These are phyloP conservation scores for Gorsachius goisagi DNA, from an alignment of 2,113 vertebrate species.

Conservation along the genomic window DNA sequence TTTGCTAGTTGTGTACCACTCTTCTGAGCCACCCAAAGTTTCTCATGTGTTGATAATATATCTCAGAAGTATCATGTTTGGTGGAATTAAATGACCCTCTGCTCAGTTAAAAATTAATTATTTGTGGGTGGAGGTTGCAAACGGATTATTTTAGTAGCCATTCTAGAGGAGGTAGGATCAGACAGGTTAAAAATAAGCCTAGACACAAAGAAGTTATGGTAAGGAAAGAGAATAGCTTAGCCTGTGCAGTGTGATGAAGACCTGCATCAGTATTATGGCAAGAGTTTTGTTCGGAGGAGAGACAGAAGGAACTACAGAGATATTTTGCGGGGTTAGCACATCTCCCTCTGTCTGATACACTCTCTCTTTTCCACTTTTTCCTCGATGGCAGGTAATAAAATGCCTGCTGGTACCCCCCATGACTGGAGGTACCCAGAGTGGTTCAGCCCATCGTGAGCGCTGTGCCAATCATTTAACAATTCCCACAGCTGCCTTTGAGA, in stretches of 20 bases:
- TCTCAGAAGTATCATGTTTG: background rate
- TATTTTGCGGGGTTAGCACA: conserved; percentile 4
- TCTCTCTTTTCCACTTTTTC: background rate
- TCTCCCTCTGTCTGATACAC: background rate
- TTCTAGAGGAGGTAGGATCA: background rate
- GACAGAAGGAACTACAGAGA: conserved; percentile 15
- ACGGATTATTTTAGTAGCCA: background rate
- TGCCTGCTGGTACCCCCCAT: conserved; percentile 54
- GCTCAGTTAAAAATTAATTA: background rate
- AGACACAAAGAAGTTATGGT: background rate
- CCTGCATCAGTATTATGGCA: background rate
- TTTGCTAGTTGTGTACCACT: background rate
- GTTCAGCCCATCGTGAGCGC: conserved; percentile 71
- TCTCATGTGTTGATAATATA: background rate
- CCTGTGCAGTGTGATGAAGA: background rate
- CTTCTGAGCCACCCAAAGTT: background rate
- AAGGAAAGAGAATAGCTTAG: background rate
- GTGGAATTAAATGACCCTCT: background rate
- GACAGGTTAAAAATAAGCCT: background rate
- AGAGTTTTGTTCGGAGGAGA: background rate
- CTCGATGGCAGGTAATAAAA: conserved; percentile 41
- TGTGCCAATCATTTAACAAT: conserved; percentile 89
- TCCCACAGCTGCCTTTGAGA: conserved; percentile 84
- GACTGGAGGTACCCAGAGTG: conserved; percentile 65
- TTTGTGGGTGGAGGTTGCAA: background rate